These are phyloP conservation scores for Megalops cyprinoides DNA, from an alignment of 2,797 vertebrate genomes.

Conservation along the genomic window DNA sequence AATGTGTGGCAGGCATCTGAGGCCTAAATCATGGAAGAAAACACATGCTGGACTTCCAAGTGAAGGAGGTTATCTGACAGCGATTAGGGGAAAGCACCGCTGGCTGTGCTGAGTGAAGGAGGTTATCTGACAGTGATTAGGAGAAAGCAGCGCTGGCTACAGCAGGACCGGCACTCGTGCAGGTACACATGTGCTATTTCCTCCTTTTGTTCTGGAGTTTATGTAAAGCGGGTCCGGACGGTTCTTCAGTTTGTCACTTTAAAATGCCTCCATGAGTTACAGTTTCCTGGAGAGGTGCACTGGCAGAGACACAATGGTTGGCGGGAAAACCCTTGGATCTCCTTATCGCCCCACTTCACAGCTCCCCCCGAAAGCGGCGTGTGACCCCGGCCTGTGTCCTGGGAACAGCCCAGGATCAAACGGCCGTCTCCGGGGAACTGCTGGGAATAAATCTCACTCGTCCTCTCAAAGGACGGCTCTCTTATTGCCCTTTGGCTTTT, in stretches of 20 bases:
- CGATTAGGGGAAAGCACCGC: neutral
- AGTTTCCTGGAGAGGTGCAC: slow-evolving; percentile 16
- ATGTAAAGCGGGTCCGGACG: slow-evolving; percentile 15
- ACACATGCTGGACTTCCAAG: neutral
- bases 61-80: neutral
- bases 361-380: neutral
- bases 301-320: neutral
- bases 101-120: neutral
- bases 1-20: neutral
- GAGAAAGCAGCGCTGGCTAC: neutral
- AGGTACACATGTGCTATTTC: neutral
- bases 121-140: neutral
- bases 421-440: no score
- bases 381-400: neutral
- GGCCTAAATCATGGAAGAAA: neutral
- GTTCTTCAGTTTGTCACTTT: neutral
- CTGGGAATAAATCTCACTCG: no score
- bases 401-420: neutral
- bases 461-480: no score
- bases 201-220: slow-evolving; percentile 32
- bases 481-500: no score
- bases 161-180: neutral
- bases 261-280: slow-evolving; percentile 18
- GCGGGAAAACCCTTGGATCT: neutral
- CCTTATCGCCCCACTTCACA: neutral